Conservation (phyloP, 1,140 invertebrate genomes). For the Mactra quadrangularis region DNA sequence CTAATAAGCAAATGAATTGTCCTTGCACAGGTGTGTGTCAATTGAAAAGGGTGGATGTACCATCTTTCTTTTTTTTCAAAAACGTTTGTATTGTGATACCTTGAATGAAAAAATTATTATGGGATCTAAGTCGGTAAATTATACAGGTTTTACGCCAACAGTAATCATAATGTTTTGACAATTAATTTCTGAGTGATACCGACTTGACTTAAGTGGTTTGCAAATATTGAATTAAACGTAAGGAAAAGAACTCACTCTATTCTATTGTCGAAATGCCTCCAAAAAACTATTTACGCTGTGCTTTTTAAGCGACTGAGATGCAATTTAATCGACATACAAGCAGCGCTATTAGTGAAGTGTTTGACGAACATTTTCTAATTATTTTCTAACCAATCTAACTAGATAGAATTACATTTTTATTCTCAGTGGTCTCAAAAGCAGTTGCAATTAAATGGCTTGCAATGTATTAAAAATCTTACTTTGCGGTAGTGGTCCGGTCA, state of each 20-base stretch:
- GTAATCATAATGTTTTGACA: slow-evolving; percentile 60
- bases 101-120: slow-evolving; percentile 17
- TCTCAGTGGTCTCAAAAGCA: too few relatives aligned
- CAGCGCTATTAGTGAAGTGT: too few relatives aligned
- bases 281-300: slow-evolving; percentile 38
- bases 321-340: too few relatives aligned
- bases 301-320: slow-evolving; percentile 20
- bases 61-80: slow-evolving; percentile 29
- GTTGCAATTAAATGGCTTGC: too few relatives aligned
- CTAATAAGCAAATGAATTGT: slow-evolving; percentile 23
- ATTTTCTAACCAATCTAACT: too few relatives aligned
- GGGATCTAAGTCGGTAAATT: slow-evolving; percentile 35
- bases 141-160: neutral
- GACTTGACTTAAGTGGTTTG: slow-evolving; percentile 57
- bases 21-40: slow-evolving; percentile 34
- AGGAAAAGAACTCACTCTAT: slow-evolving; percentile 43
- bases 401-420: too few relatives aligned
- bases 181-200: slow-evolving; percentile 35
- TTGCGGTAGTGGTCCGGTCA: too few relatives aligned
- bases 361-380: too few relatives aligned
- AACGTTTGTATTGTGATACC: slow-evolving; percentile 19
- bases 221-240: slow-evolving; percentile 54
- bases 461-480: too few relatives aligned
- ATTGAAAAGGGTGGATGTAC: neutral
- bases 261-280: slow-evolving; percentile 5